These are phyloP conservation scores for Andricus curvator DNA, from an alignment of 2,888 invertebrate species.

Conservation along the genomic window DNA sequence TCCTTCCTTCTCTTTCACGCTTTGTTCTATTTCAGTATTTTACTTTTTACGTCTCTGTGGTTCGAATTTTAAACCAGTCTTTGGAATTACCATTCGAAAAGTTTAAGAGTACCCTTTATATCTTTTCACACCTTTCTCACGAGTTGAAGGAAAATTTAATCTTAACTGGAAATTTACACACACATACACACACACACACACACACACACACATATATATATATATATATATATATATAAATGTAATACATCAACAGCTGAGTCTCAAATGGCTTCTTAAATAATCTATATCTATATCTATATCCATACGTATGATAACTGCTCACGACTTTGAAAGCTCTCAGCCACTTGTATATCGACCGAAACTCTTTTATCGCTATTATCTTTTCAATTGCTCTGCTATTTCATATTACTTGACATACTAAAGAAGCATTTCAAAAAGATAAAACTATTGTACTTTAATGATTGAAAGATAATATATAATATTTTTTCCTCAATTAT, in stretches of 20 bases:
- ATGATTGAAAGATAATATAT: too few species aligned
- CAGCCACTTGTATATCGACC: constrained; percentile 25
- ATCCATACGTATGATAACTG: too few species aligned
- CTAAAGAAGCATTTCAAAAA: too few species aligned
- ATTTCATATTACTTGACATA: constrained; percentile 3
- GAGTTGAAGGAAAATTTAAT: constrained; percentile 4
- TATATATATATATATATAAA: too few species aligned
- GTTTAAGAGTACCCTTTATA: not conserved
- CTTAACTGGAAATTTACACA: not conserved
- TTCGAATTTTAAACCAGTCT: not conserved
- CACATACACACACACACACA: too few species aligned
- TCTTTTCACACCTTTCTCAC: constrained; percentile 16
- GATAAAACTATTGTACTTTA: too few species aligned
- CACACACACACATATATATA: too few species aligned
- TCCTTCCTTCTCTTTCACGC: constrained; percentile 2
- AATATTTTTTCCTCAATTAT: too few species aligned
- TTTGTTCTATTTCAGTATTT: constrained; percentile 16
- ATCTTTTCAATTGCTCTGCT: constrained; percentile 22
- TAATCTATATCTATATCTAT: not conserved
- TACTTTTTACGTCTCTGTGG: not conserved
- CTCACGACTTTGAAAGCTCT: constrained; percentile 17
- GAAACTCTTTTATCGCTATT: constrained; percentile 3
- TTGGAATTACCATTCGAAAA: constrained; percentile 16
- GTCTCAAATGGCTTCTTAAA: constrained; percentile 5
- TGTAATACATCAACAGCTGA: not conserved